These are phyloP conservation scores for Microplitis mediator DNA, from an alignment of 1,140 invertebrate species.

Conservation along the genomic window DNA sequence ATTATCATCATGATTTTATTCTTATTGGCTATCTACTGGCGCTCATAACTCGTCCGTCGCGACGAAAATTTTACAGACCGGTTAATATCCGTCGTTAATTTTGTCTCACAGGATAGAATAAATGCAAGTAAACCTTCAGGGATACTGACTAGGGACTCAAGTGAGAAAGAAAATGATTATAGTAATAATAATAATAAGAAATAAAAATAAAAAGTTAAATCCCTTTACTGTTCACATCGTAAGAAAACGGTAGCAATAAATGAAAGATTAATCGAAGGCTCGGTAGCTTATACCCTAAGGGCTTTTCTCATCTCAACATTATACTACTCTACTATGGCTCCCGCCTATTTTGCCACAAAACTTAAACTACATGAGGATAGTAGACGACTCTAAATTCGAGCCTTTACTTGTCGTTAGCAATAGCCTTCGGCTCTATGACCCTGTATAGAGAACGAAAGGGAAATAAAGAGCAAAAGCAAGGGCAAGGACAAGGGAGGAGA, in stretches of 20 bases:
- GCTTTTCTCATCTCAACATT: neutral
- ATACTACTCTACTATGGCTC: neutral
- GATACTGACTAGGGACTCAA: neutral
- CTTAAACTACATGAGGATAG: neutral
- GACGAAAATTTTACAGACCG: constrained; percentile 20
- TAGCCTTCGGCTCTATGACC: neutral
- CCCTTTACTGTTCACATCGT: neutral
- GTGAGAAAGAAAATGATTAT: neutral
- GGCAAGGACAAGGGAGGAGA: neutral
- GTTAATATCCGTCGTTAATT: constrained; percentile 21
- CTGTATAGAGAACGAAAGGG: neutral
- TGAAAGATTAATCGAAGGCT: constrained; percentile 21
- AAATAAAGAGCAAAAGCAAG: too few species aligned
- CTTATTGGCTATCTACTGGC: neutral
- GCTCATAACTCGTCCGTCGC: constrained; percentile 13
- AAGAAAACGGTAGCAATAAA: constrained; percentile 10
- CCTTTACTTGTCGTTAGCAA: neutral
- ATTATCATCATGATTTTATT: neutral
- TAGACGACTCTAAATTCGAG: neutral
- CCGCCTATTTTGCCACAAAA: neutral
- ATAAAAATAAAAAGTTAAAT: neutral
- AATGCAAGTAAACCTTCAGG: neutral
- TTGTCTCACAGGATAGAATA: neutral
- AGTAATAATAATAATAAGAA: neutral
- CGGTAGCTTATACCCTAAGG: neutral